These are phyloP conservation scores for Troides aeacus DNA, from an alignment of 2,888 invertebrate species.

Conservation along the genomic window DNA sequence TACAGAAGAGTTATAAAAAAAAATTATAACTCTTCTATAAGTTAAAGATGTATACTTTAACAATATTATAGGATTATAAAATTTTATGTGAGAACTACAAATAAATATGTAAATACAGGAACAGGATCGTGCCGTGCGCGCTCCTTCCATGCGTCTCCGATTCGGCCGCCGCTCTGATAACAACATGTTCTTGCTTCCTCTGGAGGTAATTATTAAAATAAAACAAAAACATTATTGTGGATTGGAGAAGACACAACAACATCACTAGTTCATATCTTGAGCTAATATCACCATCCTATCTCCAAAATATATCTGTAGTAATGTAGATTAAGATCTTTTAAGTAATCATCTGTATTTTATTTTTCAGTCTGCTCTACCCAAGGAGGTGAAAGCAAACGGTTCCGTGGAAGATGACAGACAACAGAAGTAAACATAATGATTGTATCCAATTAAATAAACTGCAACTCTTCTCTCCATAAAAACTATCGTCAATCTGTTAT, in stretches of 20 bases:
- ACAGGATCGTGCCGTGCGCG: slow-evolving; percentile 84
- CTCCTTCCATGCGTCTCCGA: slow-evolving; percentile 87
- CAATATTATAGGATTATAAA: not conserved
- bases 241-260: too few relatives aligned
- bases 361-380: slow-evolving; percentile 68
- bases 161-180: slow-evolving; percentile 88
- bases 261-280: too few relatives aligned
- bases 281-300: too few relatives aligned
- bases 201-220: slow-evolving; percentile 54
- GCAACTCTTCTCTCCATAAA: slow-evolving; percentile 59
- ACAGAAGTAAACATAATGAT: slow-evolving; percentile 55
- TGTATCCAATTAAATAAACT: slow-evolving; percentile 42
- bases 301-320: too few relatives aligned
- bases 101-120: slow-evolving; percentile 47
- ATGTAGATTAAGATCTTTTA: not conserved
- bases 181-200: slow-evolving; percentile 76
- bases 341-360: slow-evolving; percentile 29
- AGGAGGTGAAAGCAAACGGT: slow-evolving; percentile 69
- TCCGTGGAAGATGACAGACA: slow-evolving; percentile 70
- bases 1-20: too few relatives aligned
- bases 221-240: not conserved
- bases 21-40: too few relatives aligned
- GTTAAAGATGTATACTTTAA: not conserved
- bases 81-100: not conserved
- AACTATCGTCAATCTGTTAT: slow-evolving; percentile 43